A percentile compares a stretch with the other conserved stretches of the same genome.
phyloP scores from a whole-genome alignment of 2,888 invertebrate genomes.

The Sminthurinus aureus region DNA sequence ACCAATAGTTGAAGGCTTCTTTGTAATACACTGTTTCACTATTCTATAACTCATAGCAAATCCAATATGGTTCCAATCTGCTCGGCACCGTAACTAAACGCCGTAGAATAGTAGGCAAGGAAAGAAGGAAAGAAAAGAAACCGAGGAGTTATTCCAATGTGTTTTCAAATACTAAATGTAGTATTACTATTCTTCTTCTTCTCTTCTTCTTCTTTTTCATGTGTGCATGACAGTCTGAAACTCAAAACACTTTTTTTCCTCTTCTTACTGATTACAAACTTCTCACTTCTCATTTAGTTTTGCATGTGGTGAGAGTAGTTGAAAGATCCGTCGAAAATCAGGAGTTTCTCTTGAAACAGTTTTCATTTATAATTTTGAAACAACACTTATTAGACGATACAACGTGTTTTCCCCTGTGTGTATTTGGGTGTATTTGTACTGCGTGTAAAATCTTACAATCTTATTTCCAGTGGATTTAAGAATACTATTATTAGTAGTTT shows the following conservation, averaged over 20 bases:
- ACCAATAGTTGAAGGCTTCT: slow-evolving; percentile 35
- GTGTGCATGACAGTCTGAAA: slow-evolving; percentile 21
- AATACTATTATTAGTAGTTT: too few relatives aligned
- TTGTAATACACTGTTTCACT: slow-evolving; percentile 46
- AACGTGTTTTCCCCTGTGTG: too few relatives aligned
- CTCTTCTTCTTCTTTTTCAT: neutral
- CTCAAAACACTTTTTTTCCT: slow-evolving; percentile 1
- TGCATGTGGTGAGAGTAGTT: slow-evolving; percentile 21
- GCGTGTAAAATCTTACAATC: too few relatives aligned
- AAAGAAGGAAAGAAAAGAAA: too few relatives aligned
- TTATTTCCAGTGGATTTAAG: too few relatives aligned
- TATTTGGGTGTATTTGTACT: too few relatives aligned
- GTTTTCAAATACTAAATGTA: too few relatives aligned
- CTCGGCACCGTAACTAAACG: slow-evolving; percentile 41
- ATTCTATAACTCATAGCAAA: slow-evolving; percentile 23
- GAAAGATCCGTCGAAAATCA: neutral
- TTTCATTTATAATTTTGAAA: neutral
- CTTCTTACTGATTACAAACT: neutral
- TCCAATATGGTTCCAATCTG: slow-evolving; percentile 44
- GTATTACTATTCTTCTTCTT: neutral
- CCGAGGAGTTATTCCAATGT: too few relatives aligned
- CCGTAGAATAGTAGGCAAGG: slow-evolving; percentile 4
- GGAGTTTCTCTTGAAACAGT: neutral
- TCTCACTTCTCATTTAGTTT: slow-evolving; percentile 25
- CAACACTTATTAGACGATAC: too few relatives aligned